Base-by-base conservation (phyloP, 2,888 invertebrate species). In the Nowickia ferox region DNA sequence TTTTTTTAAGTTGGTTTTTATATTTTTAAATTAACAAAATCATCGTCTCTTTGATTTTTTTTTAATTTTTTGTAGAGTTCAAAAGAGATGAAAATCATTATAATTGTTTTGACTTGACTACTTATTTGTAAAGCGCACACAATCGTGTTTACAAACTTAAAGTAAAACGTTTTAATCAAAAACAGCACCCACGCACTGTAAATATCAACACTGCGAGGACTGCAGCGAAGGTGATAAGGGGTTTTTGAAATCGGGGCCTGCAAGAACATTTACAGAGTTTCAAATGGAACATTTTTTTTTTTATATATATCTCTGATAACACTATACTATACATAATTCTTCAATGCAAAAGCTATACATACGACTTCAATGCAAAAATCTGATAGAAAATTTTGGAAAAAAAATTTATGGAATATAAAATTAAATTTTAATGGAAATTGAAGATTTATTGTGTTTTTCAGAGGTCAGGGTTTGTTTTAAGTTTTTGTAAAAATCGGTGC, bases 91-190 rank as follows among this genome's bases (percentile, higher is more conserved):
- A 51, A 74, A 78, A 78, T 76, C 65, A 76, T 80, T 48, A 71
- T 82, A 82, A 85, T 75, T 78, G 76, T 78, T 85, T 85, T 85
- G 85, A 78, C 82, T 85, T 82, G 46, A 71, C 75, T 75, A 59
- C 55, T 68, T 82, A 66, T 78, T 78, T 78, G 74, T 48, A 57
- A 74, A 69, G 63, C 65, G 63, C 65, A 30, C 74, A 61, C 72
- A 74, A 61, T 38, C 61, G 22, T 55, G 68, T 38, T 51, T 66
- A 57, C 42, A 80, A 74, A 74, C 48, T 30, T 30, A 5, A 13
- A 75, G 59, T 9, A 19, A 15, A 66, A 83, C n/a, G 51, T 66
- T 66, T 83, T 53, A 66, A 1, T 46, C 46, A 61, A 57, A 72
- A 59, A 4, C 66, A 68, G 2, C 83, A 59, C 83, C 83, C 72